These are phyloP conservation scores for Lepidothrix coronata DNA, from an alignment of 2,113 vertebrate species.

Conservation along the genomic window DNA sequence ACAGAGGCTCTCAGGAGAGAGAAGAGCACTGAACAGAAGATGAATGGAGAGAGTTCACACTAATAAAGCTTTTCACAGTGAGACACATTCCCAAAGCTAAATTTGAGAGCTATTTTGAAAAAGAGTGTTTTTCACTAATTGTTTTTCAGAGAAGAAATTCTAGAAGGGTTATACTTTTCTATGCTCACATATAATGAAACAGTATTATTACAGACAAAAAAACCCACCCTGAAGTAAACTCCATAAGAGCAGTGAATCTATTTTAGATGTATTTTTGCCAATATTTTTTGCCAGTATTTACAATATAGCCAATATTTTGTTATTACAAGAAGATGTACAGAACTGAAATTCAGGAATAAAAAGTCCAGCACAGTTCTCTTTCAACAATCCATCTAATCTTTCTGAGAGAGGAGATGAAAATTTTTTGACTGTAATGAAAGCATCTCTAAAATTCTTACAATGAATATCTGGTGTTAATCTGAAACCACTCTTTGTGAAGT, in stretches of 20 bases:
- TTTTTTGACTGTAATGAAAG: neutral
- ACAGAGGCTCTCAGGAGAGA: neutral
- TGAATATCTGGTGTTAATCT: neutral
- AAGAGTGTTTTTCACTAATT: neutral
- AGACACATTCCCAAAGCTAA: neutral
- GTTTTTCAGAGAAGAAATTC: neutral
- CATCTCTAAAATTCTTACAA: neutral
- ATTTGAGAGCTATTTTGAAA: neutral
- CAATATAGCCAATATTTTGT: neutral
- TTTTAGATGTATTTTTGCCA: neutral
- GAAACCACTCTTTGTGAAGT: neutral
- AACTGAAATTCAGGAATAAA: neutral
- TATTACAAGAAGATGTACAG: neutral
- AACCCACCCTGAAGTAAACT: fast-evolving
- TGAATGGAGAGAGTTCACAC: fast-evolving
- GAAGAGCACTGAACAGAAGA: neutral
- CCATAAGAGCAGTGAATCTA: neutral
- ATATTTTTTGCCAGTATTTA: neutral
- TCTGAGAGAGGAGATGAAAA: neutral
- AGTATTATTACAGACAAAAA: neutral
- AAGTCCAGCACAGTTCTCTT: neutral
- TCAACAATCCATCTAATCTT: neutral
- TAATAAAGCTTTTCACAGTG: neutral
- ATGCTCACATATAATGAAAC: neutral
- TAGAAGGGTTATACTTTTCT: neutral